phyloP scores from a whole-genome alignment of 2,888 invertebrate species.

The Macrosoma leucophasiata region DNA sequence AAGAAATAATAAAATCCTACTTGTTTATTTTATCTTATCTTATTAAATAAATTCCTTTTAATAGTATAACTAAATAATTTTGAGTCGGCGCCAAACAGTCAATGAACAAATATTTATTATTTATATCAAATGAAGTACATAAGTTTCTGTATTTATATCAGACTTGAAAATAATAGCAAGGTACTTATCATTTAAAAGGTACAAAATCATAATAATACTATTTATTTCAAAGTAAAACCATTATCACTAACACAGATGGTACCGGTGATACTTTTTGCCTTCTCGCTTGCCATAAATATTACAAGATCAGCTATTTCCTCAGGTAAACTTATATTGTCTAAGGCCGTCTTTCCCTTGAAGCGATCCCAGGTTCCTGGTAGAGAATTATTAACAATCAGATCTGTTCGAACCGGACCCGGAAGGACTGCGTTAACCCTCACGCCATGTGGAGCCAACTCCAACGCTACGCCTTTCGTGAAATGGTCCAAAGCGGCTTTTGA shows the following conservation, averaged over 20 bases:
- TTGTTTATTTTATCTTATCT: too few species aligned
- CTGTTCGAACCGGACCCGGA: constrained; percentile 78
- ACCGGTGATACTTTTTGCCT: constrained; percentile 35
- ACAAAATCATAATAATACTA: too few species aligned
- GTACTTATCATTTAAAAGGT: too few species aligned
- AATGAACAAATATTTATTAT: too few species aligned
- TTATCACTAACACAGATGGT: constrained; percentile 25
- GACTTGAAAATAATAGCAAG: too few species aligned
- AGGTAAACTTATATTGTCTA: constrained; percentile 13
- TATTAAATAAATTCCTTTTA: too few species aligned
- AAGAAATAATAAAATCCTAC: too few species aligned
- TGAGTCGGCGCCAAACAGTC: too few species aligned
- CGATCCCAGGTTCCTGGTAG: constrained; percentile 60
- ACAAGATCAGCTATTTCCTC: constrained; percentile 35
- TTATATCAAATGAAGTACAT: too few species aligned
- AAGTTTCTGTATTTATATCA: too few species aligned
- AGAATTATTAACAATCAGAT: constrained; percentile 47
- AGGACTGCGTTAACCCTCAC: constrained; percentile 81
- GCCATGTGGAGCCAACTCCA: constrained; percentile 72
- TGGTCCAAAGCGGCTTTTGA: constrained; percentile 75
- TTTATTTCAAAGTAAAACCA: constrained; percentile 24
- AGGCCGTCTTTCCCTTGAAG: constrained; percentile 8
- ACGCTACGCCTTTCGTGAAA: constrained; percentile 80
- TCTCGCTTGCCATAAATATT: constrained; percentile 32
- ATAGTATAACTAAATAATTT: too few species aligned